A percentile compares a stretch with the other conserved stretches of the same genome.
Conservation (phyloP, 1,140 invertebrate genomes). For the Popillia japonica region DNA sequence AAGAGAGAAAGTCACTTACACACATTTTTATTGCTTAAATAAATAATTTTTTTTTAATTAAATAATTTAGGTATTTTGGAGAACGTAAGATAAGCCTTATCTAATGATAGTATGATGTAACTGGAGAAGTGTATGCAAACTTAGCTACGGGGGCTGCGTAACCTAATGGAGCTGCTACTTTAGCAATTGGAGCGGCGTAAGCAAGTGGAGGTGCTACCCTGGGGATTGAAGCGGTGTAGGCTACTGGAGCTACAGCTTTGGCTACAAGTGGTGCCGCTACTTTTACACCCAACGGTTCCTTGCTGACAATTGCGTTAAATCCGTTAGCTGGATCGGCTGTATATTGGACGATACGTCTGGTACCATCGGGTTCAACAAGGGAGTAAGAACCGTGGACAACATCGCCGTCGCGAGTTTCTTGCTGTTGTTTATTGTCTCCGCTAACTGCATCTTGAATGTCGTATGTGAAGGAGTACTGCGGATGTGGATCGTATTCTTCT, state of each 20-base stretch:
- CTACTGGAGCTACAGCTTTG: slow-evolving; percentile 2
- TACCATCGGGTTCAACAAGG: slow-evolving; percentile 15
- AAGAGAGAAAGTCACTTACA: too few relatives aligned
- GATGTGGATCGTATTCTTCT: slow-evolving; percentile 45
- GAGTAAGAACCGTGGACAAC: slow-evolving; percentile 56
- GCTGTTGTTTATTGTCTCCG: slow-evolving; percentile 66
- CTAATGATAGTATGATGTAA: neutral
- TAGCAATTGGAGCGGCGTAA: neutral
- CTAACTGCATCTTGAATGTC: slow-evolving; percentile 66
- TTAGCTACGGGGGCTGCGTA: slow-evolving; percentile 12
- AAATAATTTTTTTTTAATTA: too few relatives aligned
- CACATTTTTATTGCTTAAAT: too few relatives aligned
- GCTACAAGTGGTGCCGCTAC: slow-evolving; percentile 34
- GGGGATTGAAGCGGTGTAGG: neutral
- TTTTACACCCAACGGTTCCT: slow-evolving; percentile 63
- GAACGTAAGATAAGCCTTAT: too few relatives aligned
- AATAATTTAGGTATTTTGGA: too few relatives aligned
- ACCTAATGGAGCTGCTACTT: neutral
- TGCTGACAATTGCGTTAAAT: slow-evolving; percentile 61
- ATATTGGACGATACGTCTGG: slow-evolving; percentile 51
- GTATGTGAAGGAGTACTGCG: slow-evolving; percentile 63
- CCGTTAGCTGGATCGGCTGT: slow-evolving; percentile 58
- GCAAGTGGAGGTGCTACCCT: neutral
- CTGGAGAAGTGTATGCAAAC: neutral
- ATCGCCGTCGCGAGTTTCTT: slow-evolving; percentile 57